phyloP scores from a whole-genome alignment of 1,140 invertebrate genomes.

The Drosophila tsacasi region DNA sequence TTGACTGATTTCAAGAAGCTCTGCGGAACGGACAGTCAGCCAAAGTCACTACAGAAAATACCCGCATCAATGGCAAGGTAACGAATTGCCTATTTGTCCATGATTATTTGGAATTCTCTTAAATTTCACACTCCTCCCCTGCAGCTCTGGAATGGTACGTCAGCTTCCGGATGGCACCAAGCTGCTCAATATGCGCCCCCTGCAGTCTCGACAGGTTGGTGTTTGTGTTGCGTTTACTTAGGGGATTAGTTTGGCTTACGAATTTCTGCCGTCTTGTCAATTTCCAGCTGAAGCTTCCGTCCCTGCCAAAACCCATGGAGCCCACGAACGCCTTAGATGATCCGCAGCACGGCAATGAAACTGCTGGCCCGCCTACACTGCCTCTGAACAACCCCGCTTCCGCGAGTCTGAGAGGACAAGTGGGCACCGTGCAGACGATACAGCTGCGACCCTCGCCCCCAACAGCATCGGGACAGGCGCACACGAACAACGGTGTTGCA shows the following conservation, averaged over 20 bases:
- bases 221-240: background rate
- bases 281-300: conserved; percentile 58
- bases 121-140: background rate
- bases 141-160: conserved; percentile 69
- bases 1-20: conserved; percentile 82
- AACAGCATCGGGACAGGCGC: conserved; percentile 15
- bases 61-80: conserved; percentile 73
- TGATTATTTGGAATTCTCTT: background rate
- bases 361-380: conserved; percentile 7
- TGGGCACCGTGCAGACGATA: conserved; percentile 72
- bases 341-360: conserved; percentile 42
- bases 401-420: conserved; percentile 58
- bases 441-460: conserved; percentile 60
- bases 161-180: conserved; percentile 72
- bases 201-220: conserved; percentile 69
- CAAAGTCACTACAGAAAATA: conserved; percentile 75
- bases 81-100: background rate
- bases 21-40: conserved; percentile 62
- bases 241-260: conserved; percentile 1
- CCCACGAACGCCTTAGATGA: conserved; percentile 33
- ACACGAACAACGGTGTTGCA: conserved; percentile 48
- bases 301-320: conserved; percentile 30
- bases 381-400: conserved; percentile 26
- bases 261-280: background rate
- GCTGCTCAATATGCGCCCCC: conserved; percentile 67